These are phyloP conservation scores for Romanogobio albipinnatus DNA, from an alignment of 2,113 vertebrate genomes.

Conservation along the genomic window DNA sequence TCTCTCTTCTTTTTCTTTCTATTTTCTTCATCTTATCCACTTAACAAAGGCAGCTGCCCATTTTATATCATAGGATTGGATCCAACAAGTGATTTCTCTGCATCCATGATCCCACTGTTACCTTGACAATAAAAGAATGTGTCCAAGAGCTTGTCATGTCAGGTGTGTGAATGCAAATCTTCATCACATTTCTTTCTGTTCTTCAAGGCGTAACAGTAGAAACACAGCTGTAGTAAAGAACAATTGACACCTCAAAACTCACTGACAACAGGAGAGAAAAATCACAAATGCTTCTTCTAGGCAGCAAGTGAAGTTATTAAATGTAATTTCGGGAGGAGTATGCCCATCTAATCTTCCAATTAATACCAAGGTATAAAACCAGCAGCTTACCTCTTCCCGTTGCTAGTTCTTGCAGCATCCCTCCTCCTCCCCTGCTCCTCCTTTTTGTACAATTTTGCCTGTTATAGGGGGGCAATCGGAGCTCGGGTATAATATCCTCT, in stretches of 20 bases:
- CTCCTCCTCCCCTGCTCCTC: too few species aligned
- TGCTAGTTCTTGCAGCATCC: too few species aligned
- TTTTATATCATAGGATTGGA: background rate
- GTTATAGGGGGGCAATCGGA: too few species aligned
- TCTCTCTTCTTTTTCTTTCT: conserved; percentile 17
- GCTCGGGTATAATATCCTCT: too few species aligned
- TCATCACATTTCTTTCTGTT: background rate
- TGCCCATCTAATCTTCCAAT: too few species aligned
- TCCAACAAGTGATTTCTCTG: background rate
- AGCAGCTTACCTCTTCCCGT: too few species aligned
- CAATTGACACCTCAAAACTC: background rate
- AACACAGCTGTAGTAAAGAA: background rate
- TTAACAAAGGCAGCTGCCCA: background rate
- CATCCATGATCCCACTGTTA: background rate
- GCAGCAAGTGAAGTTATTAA: background rate
- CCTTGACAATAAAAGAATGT: background rate
- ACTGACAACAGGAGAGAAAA: background rate
- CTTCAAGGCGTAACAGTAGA: background rate
- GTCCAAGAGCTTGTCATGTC: background rate
- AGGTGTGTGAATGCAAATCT: background rate
- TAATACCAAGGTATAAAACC: too few species aligned
- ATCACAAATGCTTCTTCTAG: background rate
- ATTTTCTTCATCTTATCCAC: conserved; percentile 5
- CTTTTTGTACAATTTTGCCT: too few species aligned
- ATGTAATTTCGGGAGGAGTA: too few species aligned